Percentiles rank a stretch among this genome's conserved stretches.
These are phyloP conservation scores for Leuciscus waleckii DNA, from an alignment of 2,797 vertebrate species.

Conservation along the genomic window DNA sequence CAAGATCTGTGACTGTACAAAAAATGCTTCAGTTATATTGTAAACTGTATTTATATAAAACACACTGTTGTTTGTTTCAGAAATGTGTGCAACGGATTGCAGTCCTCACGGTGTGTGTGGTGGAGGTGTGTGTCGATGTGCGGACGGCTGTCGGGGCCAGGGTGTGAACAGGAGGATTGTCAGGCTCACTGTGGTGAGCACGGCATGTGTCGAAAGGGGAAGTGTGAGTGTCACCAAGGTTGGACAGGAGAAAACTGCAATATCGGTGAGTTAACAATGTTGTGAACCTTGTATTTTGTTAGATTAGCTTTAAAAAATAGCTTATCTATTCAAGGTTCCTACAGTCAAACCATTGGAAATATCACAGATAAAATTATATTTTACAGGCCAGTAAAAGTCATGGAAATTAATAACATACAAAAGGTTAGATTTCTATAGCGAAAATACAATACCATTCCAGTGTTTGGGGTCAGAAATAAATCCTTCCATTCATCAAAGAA, in stretches of 20 bases:
- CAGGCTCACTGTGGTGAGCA: conserved; percentile 95
- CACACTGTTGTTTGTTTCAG: conserved; percentile 68
- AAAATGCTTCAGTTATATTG: not conserved
- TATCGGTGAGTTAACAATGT: conserved; percentile 85
- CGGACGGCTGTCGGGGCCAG: conserved; percentile 92
- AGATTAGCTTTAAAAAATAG: not conserved
- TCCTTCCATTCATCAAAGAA: not conserved
- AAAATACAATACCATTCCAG: not conserved
- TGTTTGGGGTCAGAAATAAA: not conserved
- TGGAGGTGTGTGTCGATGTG: conserved; percentile 90
- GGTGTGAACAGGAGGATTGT: conserved; percentile 92
- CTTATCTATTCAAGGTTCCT: not conserved
- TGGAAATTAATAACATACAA: not conserved
- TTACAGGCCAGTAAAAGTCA: not conserved
- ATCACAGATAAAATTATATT: not conserved
- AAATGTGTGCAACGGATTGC: conserved; percentile 91
- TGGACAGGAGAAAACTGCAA: conserved; percentile 99
- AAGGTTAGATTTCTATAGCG: not conserved
- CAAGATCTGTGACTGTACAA: not conserved
- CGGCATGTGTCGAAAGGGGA: conserved; percentile 93
- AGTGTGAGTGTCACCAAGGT: conserved; percentile 97
- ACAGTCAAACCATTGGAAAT: not conserved
- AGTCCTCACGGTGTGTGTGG: conserved; percentile 92
- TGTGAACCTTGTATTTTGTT: conserved; percentile 15
- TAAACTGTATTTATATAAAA: not conserved